Base-by-base conservation (phyloP, 1,140 invertebrate species). In the Drosophila navojoa region DNA sequence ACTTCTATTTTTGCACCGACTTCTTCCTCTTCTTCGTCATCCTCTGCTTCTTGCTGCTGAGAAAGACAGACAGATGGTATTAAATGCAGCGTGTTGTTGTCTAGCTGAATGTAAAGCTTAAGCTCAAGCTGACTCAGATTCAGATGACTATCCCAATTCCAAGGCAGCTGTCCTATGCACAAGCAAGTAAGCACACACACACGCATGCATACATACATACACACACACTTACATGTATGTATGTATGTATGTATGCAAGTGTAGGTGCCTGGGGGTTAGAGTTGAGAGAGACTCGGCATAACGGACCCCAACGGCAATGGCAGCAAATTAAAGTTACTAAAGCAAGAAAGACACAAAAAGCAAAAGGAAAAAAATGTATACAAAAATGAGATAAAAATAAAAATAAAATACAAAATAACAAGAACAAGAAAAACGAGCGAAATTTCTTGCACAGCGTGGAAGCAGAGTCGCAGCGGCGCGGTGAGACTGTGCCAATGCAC, bases 271-370 rank as follows among this genome's bases (percentile, higher is more conserved):
- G 52, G 59, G 29, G 54, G 47, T 29, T 58, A 45, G 47, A 55
- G 55, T 22, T 67, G 49, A 27, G 32, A 50, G 60, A 52, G 49
- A 61, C 66, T 54, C 55, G 27, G 60, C 61, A 84, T 82, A 82
- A 82, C 80, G 73, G 73, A 67, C 61, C 69, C 62, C 73, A 71
- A 70, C 72, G 79, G 78, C 82, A 86, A 85, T 85, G 78, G 71
- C 81, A 85, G 84, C 81, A 80, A 85, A 85, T 85, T 84, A 80
- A 84, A 84, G 81, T 85, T 80, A 80, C 77, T 77, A 85, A 85
- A 76, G 71, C 76, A 76, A 69, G 62, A 62, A 47, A 73, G 49
- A 67, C 71, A 72, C 69, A 59, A 63, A 76, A 45, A 50, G 35
- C 27, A 67, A 71, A 71, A 71, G 59, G 38, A 50, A 42, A 50